Base-by-base conservation (phyloP, 2,888 invertebrate genomes). In the Neoscelio sp. region DNA sequence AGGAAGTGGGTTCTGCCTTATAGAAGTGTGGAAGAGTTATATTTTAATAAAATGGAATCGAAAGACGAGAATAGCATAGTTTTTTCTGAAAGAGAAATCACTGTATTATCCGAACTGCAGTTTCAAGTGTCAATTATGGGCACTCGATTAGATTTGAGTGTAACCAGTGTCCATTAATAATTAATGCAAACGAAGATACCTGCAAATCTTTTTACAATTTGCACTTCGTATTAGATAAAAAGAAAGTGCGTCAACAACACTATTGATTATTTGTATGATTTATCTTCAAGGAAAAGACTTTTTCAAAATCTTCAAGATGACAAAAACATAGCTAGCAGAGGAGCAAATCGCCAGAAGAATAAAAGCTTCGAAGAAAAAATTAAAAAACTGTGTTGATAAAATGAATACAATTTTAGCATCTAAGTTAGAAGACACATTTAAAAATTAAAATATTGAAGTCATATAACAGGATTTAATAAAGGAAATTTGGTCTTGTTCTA, bases 351-450 rank as follows among this genome's bases (percentile, higher is more conserved):
- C 13, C 10, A 38, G 26, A 38, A 38, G 10, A 30, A 30, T 2
- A 10, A 38, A 38, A 13, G n/a, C 12, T 38, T 13, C 12, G 6
- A 10, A 38, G 15, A 10, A 38, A 38, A 38, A 38, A 38, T 38
- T 38, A 13, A 10, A 38, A 38, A 13, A 38, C 1, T 38, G 38
- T 38, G 6, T 38, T 38, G 38, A 7, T 38, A 12, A 38, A 38
- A 38, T n/a, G 6, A 38, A 38, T 38, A n/a, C 2, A 13, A 38
- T 38, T n/a, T 38, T 12, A 38, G n/a, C 38, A 38, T 38, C 38
- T 38, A 38, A 12, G 12, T 38, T 38, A 38, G 13, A 38, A n/a
- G 38, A 38, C 5, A 13, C 10, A 7, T 38, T 38, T 6, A 38
- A 7, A 38, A 10, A 38, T 38, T 5, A 4, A 6, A 4, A 38